Conservation (phyloP, 2,797 vertebrate species). For the Cossypha niveicapilla region DNA sequence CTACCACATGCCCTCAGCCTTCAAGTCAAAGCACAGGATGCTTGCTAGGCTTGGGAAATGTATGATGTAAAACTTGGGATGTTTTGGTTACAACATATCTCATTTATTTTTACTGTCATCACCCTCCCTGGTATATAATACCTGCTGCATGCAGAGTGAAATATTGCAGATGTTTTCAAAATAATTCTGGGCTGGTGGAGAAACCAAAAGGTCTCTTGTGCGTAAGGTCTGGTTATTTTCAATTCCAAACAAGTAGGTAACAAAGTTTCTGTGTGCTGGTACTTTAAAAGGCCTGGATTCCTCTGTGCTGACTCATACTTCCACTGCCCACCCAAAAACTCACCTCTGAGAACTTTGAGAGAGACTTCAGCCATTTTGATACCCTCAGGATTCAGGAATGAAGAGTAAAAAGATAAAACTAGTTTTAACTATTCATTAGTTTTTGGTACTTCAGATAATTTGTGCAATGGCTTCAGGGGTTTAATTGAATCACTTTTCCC, state of each 20-base stretch:
- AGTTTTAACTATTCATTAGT: slow-evolving; percentile 75
- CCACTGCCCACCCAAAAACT: slow-evolving; percentile 48
- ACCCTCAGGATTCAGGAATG: slow-evolving; percentile 49
- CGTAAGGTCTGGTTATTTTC: slow-evolving; percentile 62
- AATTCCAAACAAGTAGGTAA: slow-evolving; percentile 47
- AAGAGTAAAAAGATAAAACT: slow-evolving; percentile 65
- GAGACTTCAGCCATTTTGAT: slow-evolving; percentile 16
- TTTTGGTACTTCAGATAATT: slow-evolving; percentile 75
- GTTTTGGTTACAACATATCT: slow-evolving; percentile 68
- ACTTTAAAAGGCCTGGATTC: slow-evolving; percentile 55
- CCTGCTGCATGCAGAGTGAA: slow-evolving; percentile 61
- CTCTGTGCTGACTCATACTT: slow-evolving; percentile 2
- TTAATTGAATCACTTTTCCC: slow-evolving; percentile 77
- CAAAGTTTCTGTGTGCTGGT: slow-evolving; percentile 47
- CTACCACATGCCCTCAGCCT: slow-evolving; percentile 43
- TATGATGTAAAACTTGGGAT: slow-evolving; percentile 67
- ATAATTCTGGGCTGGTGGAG: slow-evolving; percentile 53
- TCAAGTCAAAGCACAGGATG: slow-evolving; percentile 57
- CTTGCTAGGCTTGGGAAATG: slow-evolving; percentile 57
- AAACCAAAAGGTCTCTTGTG: slow-evolving; percentile 61
- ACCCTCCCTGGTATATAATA: slow-evolving; percentile 63
- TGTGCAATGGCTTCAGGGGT: slow-evolving; percentile 73
- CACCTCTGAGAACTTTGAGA: slow-evolving; percentile 18
- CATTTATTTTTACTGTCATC: slow-evolving; percentile 74
- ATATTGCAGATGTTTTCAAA: slow-evolving; percentile 73